phyloP scores from a whole-genome alignment of 2,113 vertebrate genomes.

The Chiloscyllium plagiosum region DNA sequence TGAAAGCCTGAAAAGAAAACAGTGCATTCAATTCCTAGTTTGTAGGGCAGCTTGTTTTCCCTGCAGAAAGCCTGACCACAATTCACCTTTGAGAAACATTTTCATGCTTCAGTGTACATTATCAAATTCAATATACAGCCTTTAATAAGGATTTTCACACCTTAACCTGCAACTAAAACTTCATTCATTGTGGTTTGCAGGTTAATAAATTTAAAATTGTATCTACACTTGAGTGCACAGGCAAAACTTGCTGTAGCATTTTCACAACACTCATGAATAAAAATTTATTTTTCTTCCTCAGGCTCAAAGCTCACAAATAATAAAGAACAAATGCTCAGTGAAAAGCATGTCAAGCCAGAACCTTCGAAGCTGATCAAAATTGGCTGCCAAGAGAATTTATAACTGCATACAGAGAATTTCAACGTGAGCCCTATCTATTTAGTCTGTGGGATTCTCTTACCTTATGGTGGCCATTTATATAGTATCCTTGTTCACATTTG shows the following conservation, averaged over 20 bases:
- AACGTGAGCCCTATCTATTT: not conserved
- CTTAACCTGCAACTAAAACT: slow-evolving; percentile 20
- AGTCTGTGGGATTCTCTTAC: too few species aligned
- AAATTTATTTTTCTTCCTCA: not conserved
- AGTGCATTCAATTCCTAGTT: not conserved
- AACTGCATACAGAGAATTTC: not conserved
- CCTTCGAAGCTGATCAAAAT: not conserved
- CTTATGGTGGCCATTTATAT: not conserved
- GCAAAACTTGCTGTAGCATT: not conserved
- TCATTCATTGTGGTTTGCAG: slow-evolving; percentile 14
- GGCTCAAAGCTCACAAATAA: not conserved
- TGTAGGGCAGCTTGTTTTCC: not conserved
- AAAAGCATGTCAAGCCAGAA: too few species aligned
- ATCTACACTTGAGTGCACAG: not conserved
- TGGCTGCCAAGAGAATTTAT: not conserved
- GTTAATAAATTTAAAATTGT: slow-evolving; percentile 31
- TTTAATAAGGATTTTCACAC: slow-evolving; percentile 27
- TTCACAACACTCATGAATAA: slow-evolving; percentile 3
- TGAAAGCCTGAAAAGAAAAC: not conserved
- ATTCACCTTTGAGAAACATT: slow-evolving; percentile 20
- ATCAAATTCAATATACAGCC: slow-evolving; percentile 23
- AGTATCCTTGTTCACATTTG: not conserved
- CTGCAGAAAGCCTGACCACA: slow-evolving; percentile 3
- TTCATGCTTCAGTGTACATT: slow-evolving; percentile 26
- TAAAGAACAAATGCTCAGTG: not conserved